Conservation (phyloP, 2,113 vertebrate species). For the Tachuris rubrigastra region DNA sequence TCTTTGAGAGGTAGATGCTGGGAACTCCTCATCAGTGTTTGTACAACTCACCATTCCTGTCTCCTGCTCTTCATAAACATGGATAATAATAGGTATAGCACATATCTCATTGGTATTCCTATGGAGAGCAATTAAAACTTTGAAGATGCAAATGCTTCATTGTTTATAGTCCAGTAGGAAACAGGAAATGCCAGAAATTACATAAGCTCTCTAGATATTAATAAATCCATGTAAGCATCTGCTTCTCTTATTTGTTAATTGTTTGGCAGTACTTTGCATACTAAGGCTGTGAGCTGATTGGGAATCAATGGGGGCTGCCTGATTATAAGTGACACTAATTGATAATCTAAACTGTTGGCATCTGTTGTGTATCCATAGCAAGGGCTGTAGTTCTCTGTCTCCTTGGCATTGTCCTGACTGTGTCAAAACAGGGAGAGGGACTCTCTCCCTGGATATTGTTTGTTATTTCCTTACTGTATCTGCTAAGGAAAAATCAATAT, state of each 20-base stretch:
- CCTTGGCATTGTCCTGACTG: neutral
- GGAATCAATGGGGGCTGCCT: neutral
- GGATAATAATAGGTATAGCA: slow-evolving; percentile 8
- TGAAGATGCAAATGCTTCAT: neutral
- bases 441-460: neutral
- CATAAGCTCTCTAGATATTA: neutral
- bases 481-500: neutral
- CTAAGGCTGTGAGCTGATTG: neutral
- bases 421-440: neutral
- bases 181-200: slow-evolving; percentile 51
- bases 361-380: neutral
- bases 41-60: neutral
- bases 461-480: neutral
- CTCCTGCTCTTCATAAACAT: neutral
- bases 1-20: neutral
- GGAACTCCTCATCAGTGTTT: neutral
- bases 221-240: neutral
- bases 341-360: neutral
- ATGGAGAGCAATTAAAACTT: slow-evolving; percentile 21
- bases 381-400: neutral
- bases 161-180: slow-evolving; percentile 12
- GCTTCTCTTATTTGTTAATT: neutral
- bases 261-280: neutral
- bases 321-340: neutral
- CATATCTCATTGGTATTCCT: neutral